Evolutionary conservation across 2,888 invertebrate species (phyloP).

Genomic region (Trissoscelio sp.): DNA sequence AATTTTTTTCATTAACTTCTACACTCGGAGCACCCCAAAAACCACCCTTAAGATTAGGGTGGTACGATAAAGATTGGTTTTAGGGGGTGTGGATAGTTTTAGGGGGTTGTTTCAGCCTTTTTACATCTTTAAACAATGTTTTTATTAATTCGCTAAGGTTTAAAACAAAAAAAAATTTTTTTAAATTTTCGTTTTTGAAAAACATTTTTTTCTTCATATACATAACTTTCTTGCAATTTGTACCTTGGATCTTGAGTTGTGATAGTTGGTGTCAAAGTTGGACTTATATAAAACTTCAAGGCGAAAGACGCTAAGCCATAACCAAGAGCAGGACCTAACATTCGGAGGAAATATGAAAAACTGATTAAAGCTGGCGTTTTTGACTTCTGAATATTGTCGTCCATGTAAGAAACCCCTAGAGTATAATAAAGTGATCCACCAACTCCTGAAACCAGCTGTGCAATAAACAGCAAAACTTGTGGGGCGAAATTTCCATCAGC

Average conservation of each 20-base stretch:
- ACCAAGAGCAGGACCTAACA: constrained; percentile 89
- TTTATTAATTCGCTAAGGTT: too few species aligned
- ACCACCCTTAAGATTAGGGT: too few species aligned
- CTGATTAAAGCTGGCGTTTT: constrained; percentile 89
- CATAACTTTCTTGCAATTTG: not conserved
- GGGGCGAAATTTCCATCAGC: constrained; percentile 86
- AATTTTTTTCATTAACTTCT: too few species aligned
- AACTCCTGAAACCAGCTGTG: constrained; percentile 89
- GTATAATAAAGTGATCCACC: constrained; percentile 89
- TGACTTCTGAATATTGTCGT: constrained; percentile 90
- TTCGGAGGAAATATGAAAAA: constrained; percentile 88
- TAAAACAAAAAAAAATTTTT: too few species aligned
- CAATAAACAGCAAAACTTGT: constrained; percentile 87
- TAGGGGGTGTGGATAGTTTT: too few species aligned
- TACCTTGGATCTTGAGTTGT: constrained; percentile 86
- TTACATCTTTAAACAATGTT: too few species aligned
- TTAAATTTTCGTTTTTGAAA: too few species aligned
- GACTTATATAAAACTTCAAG: constrained; percentile 87
- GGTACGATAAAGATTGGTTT: too few species aligned
- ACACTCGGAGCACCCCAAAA: too few species aligned
- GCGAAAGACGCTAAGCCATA: constrained; percentile 88
- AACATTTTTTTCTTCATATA: too few species aligned
- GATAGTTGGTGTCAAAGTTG: constrained; percentile 87
- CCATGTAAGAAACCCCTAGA: constrained; percentile 89
- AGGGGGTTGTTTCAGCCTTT: too few species aligned